phyloP scores from a whole-genome alignment of 2,113 vertebrate species.

The Stercorarius parasiticus region DNA sequence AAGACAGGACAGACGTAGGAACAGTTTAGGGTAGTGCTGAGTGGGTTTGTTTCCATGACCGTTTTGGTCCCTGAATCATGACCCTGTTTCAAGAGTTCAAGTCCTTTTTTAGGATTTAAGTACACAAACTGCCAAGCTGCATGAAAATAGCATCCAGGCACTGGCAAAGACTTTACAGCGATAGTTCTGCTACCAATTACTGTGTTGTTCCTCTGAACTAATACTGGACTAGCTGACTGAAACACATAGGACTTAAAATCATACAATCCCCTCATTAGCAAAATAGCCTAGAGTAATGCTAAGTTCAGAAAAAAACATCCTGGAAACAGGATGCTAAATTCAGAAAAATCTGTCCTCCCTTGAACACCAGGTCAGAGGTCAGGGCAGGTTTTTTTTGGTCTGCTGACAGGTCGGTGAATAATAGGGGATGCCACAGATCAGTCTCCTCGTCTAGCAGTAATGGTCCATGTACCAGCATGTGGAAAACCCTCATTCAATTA shows the following conservation, averaged over 20 bases:
- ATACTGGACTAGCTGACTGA: not conserved
- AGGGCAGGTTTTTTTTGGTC: not conserved
- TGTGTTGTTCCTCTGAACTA: not conserved
- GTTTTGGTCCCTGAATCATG: not conserved
- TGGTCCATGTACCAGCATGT: not conserved
- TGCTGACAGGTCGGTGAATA: not conserved
- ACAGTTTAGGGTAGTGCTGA: not conserved
- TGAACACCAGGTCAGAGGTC: not conserved
- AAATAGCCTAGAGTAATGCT: not conserved
- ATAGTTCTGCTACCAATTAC: slow-evolving; percentile 22
- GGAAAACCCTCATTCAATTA: slow-evolving; percentile 5
- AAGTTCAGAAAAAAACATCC: not conserved
- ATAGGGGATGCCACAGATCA: not conserved
- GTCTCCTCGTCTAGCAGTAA: not conserved
- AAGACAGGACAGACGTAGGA: not conserved
- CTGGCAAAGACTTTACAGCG: not conserved
- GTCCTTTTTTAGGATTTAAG: not conserved
- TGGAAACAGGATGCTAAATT: not conserved
- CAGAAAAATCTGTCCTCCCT: not conserved
- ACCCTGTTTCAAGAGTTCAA: slow-evolving; percentile 20
- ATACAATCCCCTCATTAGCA: not conserved
- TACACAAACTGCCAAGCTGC: not conserved
- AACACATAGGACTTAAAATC: not conserved
- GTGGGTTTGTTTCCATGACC: not conserved
- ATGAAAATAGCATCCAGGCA: slow-evolving; percentile 19